Percentiles rank a stretch among this genome's conserved stretches.
phyloP scores from a whole-genome alignment of 1,140 invertebrate species.

The Drosophila miranda region DNA sequence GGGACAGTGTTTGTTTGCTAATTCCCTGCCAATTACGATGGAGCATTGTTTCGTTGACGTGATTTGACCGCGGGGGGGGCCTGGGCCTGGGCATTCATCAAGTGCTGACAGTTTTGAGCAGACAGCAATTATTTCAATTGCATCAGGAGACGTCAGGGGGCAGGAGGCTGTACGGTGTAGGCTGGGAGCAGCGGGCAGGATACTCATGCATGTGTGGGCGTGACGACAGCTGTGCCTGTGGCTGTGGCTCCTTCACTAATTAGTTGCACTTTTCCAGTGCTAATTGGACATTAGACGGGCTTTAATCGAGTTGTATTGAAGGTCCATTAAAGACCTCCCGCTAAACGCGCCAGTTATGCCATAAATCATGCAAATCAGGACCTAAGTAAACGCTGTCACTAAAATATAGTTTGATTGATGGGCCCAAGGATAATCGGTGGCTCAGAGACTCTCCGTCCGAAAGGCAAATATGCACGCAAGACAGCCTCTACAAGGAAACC shows the following conservation, averaged over 20 bases:
- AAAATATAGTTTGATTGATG: slow-evolving; percentile 47
- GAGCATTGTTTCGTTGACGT: background rate
- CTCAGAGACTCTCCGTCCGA: slow-evolving; percentile 10
- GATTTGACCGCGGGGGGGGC: slow-evolving; percentile 7
- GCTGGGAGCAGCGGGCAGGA: background rate
- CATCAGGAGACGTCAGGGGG: slow-evolving; percentile 10
- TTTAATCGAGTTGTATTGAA: too few species aligned
- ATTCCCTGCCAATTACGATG: slow-evolving; percentile 56
- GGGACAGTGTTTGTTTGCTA: slow-evolving; percentile 53
- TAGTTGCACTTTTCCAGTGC: background rate
- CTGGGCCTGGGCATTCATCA: slow-evolving; percentile 38
- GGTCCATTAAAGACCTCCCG: too few species aligned
- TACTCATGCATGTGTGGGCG: slow-evolving; percentile 1
- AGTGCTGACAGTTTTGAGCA: slow-evolving; percentile 42
- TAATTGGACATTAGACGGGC: slow-evolving; percentile 18
- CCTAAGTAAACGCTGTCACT: slow-evolving; percentile 28
- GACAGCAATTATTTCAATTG: slow-evolving; percentile 55
- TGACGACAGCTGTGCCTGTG: background rate
- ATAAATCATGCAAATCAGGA: slow-evolving; percentile 43
- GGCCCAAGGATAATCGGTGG: background rate
- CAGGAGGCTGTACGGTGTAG: too few species aligned
- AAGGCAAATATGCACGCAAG: slow-evolving; percentile 33
- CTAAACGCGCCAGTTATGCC: background rate
- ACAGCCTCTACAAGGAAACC: slow-evolving; percentile 32
- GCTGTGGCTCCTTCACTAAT: too few species aligned